Evolutionary conservation across 2,888 invertebrate genomes (phyloP).

Genomic region (Epirrhoe alternata): DNA sequence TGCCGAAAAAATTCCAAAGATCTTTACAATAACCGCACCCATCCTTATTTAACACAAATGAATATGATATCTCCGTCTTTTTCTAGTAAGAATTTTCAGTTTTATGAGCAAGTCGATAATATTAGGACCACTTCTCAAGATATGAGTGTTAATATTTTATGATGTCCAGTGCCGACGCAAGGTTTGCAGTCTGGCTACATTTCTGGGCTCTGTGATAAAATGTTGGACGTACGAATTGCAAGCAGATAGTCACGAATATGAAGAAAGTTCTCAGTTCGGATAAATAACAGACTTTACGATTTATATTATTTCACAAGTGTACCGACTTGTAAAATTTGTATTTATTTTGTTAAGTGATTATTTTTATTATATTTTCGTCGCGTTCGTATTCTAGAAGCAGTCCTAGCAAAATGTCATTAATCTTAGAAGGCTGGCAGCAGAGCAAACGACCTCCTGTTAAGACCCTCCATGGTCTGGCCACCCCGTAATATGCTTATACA

Average conservation of each 20-base stretch:
- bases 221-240: constrained; percentile 12
- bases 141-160: constrained; percentile 83
- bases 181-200: constrained; percentile 51
- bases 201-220: constrained; percentile 10
- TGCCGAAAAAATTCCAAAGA: constrained; percentile 81
- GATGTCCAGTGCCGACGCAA: constrained; percentile 73
- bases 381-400: constrained; percentile 68
- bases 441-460: constrained; percentile 84
- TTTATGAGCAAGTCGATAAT: constrained; percentile 82
- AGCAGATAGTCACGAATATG: constrained; percentile 10
- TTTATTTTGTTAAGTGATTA: neutral
- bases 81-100: constrained; percentile 72
- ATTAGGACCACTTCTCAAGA: constrained; percentile 76
- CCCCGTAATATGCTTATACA: constrained; percentile 76
- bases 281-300: constrained; percentile 4
- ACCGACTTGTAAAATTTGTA: neutral
- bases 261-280: neutral
- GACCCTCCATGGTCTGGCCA: constrained; percentile 77
- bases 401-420: constrained; percentile 81
- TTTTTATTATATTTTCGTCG: constrained; percentile 64
- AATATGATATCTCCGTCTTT: constrained; percentile 62
- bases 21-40: constrained; percentile 71
- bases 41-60: constrained; percentile 66
- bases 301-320: neutral
- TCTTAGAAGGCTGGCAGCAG: constrained; percentile 80